phyloP scores from a whole-genome alignment of 2,113 vertebrate species.

The Phrynosoma blainvillii region DNA sequence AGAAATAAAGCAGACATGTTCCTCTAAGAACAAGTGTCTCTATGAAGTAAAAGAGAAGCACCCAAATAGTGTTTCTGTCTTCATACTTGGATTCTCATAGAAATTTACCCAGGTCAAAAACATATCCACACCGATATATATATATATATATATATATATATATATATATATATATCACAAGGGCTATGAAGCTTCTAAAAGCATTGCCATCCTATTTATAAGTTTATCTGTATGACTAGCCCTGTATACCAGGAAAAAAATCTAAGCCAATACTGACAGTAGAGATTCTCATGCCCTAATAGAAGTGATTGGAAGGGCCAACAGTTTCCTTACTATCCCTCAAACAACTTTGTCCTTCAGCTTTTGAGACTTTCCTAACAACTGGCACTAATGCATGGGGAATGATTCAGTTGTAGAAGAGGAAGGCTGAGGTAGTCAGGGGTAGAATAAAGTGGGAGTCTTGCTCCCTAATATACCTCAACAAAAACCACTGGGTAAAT shows the following conservation, averaged over 20 bases:
- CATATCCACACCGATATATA: background rate
- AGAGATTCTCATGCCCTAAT: background rate
- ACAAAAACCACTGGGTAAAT: background rate
- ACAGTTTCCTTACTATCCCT: background rate
- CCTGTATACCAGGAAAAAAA: background rate
- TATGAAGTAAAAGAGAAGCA: slow-evolving; percentile 24
- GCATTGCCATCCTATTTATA: background rate
- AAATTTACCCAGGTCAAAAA: background rate
- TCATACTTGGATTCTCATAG: background rate
- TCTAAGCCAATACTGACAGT: background rate
- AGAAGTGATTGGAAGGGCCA: background rate
- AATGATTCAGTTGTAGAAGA: background rate
- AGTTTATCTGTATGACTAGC: rapidly evolving
- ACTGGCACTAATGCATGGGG: background rate
- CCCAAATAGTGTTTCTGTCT: background rate
- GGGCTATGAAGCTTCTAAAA: background rate
- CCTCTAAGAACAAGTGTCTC: slow-evolving; percentile 19
- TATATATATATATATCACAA: background rate
- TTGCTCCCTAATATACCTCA: background rate
- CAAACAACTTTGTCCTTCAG: background rate
- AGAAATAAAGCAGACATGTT: background rate
- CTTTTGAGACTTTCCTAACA: background rate
- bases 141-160: rapidly evolving
- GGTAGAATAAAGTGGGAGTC: no score
- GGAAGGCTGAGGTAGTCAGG: background rate